Conservation (phyloP, 2,113 vertebrate species). For the Nicator chloris region DNA sequence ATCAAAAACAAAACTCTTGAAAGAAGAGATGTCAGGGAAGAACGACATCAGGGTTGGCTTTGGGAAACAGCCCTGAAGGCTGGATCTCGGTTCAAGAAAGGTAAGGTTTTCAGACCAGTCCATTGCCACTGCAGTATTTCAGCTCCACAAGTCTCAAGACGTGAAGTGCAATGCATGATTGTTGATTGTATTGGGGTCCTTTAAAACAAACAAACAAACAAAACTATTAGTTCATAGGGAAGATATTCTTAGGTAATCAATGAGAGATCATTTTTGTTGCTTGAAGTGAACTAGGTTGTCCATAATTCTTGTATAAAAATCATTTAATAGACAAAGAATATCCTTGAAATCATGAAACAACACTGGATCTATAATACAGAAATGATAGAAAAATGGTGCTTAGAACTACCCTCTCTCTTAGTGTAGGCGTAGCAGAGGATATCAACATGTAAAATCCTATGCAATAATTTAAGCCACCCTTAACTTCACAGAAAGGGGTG, state of each 20-base stretch:
- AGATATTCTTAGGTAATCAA: neutral
- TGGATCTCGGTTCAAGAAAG: neutral
- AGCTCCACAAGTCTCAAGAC: neutral
- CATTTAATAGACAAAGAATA: neutral
- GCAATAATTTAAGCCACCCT: neutral
- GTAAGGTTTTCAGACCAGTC: neutral
- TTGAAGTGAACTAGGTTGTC: neutral
- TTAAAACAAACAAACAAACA: neutral
- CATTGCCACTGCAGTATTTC: neutral
- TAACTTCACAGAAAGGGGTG: neutral
- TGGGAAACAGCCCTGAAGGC: neutral
- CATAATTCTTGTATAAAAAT: neutral
- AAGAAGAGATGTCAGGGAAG: neutral
- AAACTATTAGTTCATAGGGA: neutral
- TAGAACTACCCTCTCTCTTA: neutral
- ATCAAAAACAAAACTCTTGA: neutral
- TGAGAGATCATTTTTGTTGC: neutral
- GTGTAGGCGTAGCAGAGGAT: neutral
- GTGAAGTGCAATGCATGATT: neutral
- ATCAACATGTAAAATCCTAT: neutral
- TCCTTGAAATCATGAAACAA: neutral
- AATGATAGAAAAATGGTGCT: neutral
- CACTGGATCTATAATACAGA: neutral
- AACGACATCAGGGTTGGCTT: rapidly evolving
- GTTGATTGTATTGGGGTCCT: neutral